Conservation (phyloP, 92 coral and sea anemone genomes). For the Hydrozoanthus gracilis region DNA sequence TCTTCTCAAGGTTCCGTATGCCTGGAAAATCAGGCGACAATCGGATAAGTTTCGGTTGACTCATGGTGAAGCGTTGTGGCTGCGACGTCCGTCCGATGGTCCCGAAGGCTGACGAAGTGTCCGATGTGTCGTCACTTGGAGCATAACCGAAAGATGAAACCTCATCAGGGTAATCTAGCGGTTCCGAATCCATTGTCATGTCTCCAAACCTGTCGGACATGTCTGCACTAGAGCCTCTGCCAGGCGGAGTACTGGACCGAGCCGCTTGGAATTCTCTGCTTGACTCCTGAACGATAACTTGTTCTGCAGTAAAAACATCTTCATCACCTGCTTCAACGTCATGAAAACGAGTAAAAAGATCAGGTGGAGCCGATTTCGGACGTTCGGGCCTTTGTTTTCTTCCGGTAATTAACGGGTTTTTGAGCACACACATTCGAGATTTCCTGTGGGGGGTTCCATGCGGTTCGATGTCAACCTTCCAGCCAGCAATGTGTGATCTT, state of each 20-base stretch:
- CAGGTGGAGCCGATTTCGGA: constrained; percentile 90
- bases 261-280: constrained; percentile 11
- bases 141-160: constrained; percentile 82
- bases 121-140: constrained; percentile 91
- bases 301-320: constrained; percentile 52
- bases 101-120: constrained; percentile 70
- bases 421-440: constrained; percentile 86
- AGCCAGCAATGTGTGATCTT: constrained; percentile 88
- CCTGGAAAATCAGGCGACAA: constrained; percentile 88
- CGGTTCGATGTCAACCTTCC: constrained; percentile 90
- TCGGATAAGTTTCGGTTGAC: constrained; percentile 78
- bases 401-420: constrained; percentile 77
- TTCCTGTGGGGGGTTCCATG: constrained; percentile 82
- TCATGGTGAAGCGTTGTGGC: constrained; percentile 58
- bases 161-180: constrained; percentile 73
- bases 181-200: constrained; percentile 62
- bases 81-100: constrained; percentile 43
- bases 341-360: constrained; percentile 41
- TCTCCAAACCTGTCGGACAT: constrained; percentile 59
- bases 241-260: constrained; percentile 57
- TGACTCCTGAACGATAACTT: constrained; percentile 43
- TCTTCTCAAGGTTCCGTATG: constrained; percentile 81
- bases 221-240: constrained; percentile 57
- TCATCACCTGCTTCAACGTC: constrained; percentile 55
- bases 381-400: constrained; percentile 62